Conservation (phyloP, 2,888 invertebrate genomes). For the Aspidapion aeneum region DNA sequence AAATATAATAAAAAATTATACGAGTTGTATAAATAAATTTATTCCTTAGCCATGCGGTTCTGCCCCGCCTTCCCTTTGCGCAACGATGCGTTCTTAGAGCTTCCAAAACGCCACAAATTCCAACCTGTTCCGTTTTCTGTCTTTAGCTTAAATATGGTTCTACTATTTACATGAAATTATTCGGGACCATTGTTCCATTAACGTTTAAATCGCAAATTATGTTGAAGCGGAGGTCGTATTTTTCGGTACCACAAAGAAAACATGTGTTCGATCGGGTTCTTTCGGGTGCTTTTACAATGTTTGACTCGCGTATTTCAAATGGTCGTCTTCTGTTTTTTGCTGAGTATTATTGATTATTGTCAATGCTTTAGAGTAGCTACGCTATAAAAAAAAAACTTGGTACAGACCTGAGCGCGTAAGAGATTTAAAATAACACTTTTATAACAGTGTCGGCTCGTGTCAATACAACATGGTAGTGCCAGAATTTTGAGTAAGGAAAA, state of each 20-base stretch:
- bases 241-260: conserved; percentile 45
- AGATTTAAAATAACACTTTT: too few species aligned
- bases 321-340: conserved; percentile 20
- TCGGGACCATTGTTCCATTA: conserved; percentile 47
- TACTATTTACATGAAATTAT: conserved; percentile 45
- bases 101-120: too few species aligned
- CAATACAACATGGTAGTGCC: too few species aligned
- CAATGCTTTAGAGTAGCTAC: background rate
- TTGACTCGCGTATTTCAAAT: conserved; percentile 34
- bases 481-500: too few species aligned
- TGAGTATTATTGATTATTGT: background rate
- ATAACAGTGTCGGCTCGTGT: too few species aligned
- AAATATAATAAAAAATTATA: too few species aligned
- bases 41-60: too few species aligned
- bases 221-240: conserved; percentile 39
- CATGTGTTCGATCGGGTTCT: conserved; percentile 46
- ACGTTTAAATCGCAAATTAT: conserved; percentile 49
- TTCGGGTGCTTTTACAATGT: conserved; percentile 35
- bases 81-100: too few species aligned
- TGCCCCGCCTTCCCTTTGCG: too few species aligned
- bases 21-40: too few species aligned
- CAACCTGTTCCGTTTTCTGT: conserved; percentile 18
- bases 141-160: background rate
- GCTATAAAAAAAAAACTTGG: too few species aligned
- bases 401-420: too few species aligned